These are phyloP conservation scores for Palythoa caribaeorum DNA, from an alignment of 92 coral and sea anemone genomes.

Conservation along the genomic window DNA sequence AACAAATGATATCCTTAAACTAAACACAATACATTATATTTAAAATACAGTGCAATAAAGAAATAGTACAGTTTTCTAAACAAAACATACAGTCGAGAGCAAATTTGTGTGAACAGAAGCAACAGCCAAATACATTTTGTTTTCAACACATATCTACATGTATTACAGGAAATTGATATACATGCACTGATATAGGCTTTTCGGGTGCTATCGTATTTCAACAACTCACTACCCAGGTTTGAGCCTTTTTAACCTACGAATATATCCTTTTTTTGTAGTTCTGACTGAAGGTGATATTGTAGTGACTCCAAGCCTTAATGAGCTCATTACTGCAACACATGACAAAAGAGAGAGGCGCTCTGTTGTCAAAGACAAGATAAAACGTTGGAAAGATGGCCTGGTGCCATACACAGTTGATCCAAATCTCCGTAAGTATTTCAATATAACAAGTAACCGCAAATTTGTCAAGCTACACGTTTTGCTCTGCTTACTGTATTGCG, in stretches of 20 bases:
- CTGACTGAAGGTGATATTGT: conserved; percentile 43
- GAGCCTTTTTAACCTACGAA: neutral
- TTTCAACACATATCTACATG: neutral
- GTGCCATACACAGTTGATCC: conserved; percentile 42
- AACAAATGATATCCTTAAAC: neutral
- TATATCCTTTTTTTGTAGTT: neutral
- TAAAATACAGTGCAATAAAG: too few species aligned
- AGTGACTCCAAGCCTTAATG: conserved; percentile 29
- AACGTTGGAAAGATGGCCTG: conserved; percentile 29
- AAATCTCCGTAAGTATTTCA: conserved; percentile 11
- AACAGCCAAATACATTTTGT: neutral
- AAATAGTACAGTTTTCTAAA: too few species aligned
- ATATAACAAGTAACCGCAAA: neutral
- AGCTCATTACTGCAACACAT: conserved; percentile 36
- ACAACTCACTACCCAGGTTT: neutral
- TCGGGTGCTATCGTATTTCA: neutral
- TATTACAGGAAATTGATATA: neutral
- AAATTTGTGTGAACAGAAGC: neutral
- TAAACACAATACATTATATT: neutral
- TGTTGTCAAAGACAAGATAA: conserved; percentile 21
- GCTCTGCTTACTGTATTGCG: neutral
- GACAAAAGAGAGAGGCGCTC: conserved; percentile 29
- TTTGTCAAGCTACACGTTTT: neutral
- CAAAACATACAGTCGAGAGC: neutral
- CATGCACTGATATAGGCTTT: neutral